These are phyloP conservation scores for Uloborus plumipes DNA, from an alignment of 2,888 invertebrate species.

Conservation along the genomic window DNA sequence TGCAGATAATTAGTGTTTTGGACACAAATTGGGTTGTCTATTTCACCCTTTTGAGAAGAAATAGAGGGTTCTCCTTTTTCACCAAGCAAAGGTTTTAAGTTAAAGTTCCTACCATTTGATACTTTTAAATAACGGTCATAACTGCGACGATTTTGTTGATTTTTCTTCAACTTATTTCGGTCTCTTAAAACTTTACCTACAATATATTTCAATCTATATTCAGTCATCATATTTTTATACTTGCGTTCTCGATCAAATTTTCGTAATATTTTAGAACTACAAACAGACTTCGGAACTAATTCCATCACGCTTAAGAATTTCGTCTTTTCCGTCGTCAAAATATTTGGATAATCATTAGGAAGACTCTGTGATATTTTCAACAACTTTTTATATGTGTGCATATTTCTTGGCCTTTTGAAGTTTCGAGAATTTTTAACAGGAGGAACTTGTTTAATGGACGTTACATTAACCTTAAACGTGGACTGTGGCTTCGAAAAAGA, in stretches of 20 bases:
- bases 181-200: slow-evolving; percentile 28
- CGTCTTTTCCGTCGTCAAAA: slow-evolving; percentile 20
- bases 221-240: background rate
- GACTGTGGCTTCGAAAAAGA: no score
- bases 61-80: no score
- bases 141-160: no score
- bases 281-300: slow-evolving; percentile 33
- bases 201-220: background rate
- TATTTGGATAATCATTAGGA: slow-evolving; percentile 12
- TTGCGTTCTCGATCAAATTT: slow-evolving; percentile 18
- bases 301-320: slow-evolving; percentile 20
- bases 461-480: background rate
- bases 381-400: slow-evolving; percentile 14
- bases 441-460: background rate
- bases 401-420: slow-evolving; percentile 9
- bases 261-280: slow-evolving; percentile 12
- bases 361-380: background rate
- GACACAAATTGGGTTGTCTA: no score
- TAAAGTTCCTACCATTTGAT: no score
- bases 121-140: no score
- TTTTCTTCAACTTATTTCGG: slow-evolving; percentile 33
- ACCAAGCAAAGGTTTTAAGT: no score
- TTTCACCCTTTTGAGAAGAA: no score
- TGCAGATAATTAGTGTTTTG: no score
- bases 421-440: background rate